Percentiles rank a stretch among this genome's conserved stretches.
Conservation (phyloP, 2,113 vertebrate genomes). For the Melierax canorus region DNA sequence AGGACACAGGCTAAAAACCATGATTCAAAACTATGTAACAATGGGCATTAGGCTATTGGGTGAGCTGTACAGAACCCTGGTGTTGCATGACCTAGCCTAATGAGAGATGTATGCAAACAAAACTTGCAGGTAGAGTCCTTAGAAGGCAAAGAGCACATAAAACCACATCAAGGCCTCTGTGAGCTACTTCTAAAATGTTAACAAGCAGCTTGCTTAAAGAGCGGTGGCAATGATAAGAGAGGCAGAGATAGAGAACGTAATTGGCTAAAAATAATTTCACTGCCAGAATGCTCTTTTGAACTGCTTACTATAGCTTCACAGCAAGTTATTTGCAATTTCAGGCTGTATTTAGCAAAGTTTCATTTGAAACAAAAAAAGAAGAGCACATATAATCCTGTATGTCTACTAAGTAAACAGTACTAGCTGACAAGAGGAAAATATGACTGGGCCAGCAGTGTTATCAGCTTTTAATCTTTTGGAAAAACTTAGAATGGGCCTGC, state of each 20-base stretch:
- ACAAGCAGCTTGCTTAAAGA: neutral
- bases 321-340: neutral
- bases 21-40: neutral
- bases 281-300: conserved; percentile 10
- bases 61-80: neutral
- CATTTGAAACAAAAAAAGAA: neutral
- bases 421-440: conserved; percentile 9
- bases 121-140: neutral
- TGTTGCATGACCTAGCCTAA: neutral
- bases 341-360: neutral
- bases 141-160: neutral
- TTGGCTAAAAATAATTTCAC: conserved; percentile 23
- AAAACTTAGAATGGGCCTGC: neutral
- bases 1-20: neutral
- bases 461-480: neutral
- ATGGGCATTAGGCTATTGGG: neutral
- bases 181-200: neutral
- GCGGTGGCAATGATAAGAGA: neutral
- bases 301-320: neutral
- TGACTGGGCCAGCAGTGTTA: neutral
- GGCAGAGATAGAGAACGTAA: neutral
- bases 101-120: neutral
- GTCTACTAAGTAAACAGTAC: neutral
- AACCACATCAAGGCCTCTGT: neutral
- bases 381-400: neutral